phyloP scores from a whole-genome alignment of 2,797 vertebrate species.

The Crossoptilon crossoptilon region DNA sequence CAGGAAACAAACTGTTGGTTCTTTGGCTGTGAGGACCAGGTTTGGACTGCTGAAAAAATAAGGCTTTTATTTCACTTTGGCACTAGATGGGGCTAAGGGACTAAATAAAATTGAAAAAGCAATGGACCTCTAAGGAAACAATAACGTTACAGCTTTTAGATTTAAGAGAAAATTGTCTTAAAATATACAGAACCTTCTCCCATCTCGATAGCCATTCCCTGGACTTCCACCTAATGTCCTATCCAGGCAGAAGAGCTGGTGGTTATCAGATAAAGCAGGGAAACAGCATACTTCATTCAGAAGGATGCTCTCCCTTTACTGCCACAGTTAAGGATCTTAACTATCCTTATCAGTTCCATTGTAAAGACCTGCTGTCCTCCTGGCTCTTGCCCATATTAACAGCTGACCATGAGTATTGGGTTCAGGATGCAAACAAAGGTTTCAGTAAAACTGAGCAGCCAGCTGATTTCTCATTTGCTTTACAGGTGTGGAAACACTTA shows the following conservation, averaged over 20 bases:
- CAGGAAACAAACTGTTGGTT: accelerated
- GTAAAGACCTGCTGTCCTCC: background rate
- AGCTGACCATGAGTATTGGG: background rate
- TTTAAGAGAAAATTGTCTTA: background rate
- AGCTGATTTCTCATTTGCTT: constrained; percentile 56
- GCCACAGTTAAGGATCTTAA: background rate
- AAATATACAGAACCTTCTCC: background rate
- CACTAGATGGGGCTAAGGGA: constrained; percentile 69
- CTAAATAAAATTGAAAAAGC: background rate
- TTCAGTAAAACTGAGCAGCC: background rate
- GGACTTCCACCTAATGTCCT: background rate
- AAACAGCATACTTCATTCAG: background rate
- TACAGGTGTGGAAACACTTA: constrained; percentile 20
- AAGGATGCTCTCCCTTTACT: background rate
- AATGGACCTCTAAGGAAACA: accelerated
- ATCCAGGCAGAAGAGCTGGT: background rate
- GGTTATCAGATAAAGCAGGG: background rate
- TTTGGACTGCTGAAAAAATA: background rate
- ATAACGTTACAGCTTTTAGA: background rate
- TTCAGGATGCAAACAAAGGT: background rate
- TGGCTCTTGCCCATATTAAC: background rate
- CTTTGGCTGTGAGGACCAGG: background rate
- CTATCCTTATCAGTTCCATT: background rate
- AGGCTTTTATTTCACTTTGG: background rate
- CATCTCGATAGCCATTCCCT: background rate